Evolutionary conservation across 35 echinoderm and acorn worm genomes (phyloP).

Genomic region (Ophiothrix spiculata): DNA sequence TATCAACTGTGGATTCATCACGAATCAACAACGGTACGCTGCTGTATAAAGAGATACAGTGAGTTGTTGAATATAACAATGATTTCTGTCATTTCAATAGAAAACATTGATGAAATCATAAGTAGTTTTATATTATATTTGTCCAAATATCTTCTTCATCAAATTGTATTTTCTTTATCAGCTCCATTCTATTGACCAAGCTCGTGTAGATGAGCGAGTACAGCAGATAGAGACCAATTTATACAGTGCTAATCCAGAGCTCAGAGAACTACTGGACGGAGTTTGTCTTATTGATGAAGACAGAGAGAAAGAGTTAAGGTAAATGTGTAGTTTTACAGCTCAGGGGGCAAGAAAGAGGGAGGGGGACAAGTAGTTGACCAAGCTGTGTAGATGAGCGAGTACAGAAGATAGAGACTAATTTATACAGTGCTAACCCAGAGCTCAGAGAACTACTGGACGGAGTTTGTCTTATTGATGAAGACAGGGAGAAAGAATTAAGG

Average conservation of each 20-base stretch:
- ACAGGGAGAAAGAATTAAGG: conserved; percentile 73
- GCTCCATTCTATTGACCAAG: conserved; percentile 36
- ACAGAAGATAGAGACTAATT: conserved; percentile 47
- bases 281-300: conserved; percentile 43
- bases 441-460: conserved; percentile 47
- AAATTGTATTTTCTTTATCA: not conserved
- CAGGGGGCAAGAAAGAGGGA: too few relatives aligned
- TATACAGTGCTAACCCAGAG: conserved; percentile 64
- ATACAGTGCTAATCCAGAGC: conserved; percentile 59
- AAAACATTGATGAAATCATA: too few relatives aligned
- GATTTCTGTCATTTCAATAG: too few relatives aligned
- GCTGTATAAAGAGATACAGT: too few relatives aligned
- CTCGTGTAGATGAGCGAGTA: conserved; percentile 49
- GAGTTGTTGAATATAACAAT: too few relatives aligned
- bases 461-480: conserved; percentile 33
- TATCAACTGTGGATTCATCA: too few relatives aligned
- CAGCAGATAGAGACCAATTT: conserved; percentile 54
- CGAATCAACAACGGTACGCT: too few relatives aligned
- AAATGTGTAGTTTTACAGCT: too few relatives aligned
- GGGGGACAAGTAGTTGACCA: too few relatives aligned
- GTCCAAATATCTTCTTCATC: too few relatives aligned
- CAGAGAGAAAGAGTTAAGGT: conserved; percentile 73
- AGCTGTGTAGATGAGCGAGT: conserved; percentile 70
- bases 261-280: conserved; percentile 44
- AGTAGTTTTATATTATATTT: too few relatives aligned